Base-by-base conservation (phyloP, 2,113 vertebrate species). In the Rousettus leschenaultii region DNA sequence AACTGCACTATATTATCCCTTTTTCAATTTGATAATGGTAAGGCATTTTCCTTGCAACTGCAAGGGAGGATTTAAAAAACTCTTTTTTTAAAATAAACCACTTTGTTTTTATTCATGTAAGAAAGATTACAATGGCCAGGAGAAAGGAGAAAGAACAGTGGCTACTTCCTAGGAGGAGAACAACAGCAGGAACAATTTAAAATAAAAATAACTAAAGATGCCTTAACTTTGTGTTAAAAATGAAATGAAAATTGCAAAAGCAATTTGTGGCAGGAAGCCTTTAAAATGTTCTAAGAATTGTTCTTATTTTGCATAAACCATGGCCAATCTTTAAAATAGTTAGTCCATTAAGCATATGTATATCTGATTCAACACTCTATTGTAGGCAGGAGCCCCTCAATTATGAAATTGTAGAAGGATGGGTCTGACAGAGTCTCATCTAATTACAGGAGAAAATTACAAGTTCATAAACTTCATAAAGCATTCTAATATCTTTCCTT, bases 181-280 rank as follows among this genome's bases (percentile, higher is more conserved):
- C 87, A 97, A 94, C 97, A 97, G 97, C 91, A 94, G 91, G 89
- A 94, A 79, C 95, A 94, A 97, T 98, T 97, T 98, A 96, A 96
- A 97, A 97, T 97, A 98, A 96, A 97, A 98, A 96, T 96, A 94
- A 97, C 92, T 88, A 96, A 91, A 96, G 83, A 97, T 97, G 86
- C 82, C 83, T 97, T 97, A 97, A 98, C 94, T 97, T 97, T 83
- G 63, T 95, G 95, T 97, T 97, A 97, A 94, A 97, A 95, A 96
- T 86, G 93, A 97, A 97, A 96, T 96, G 96, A 97, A 98, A 97
- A 97, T 97, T 97, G 91, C 95, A 94, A 97, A 97, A 97, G 97
- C 93, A 97, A 97, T 98, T 97, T 97, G 86, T 95, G 78, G 79
- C 97, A 97, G 91, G 93, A 93, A 95, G 96, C 95, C 94, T 97